Evolutionary conservation across 1,140 invertebrate genomes (phyloP).

Genomic region (Cepaea nemoralis): DNA sequence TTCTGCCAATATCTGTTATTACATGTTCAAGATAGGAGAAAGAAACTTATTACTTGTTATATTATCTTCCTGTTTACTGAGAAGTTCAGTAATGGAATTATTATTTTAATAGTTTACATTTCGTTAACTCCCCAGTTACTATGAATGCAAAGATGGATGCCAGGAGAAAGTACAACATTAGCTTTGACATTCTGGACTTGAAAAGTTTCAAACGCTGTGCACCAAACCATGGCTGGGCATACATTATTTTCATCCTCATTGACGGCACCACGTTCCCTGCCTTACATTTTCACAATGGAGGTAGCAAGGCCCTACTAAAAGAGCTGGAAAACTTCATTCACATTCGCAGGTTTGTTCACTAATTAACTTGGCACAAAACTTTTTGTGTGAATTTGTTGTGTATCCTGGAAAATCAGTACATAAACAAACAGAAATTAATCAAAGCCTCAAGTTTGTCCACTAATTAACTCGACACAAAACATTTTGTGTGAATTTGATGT

Average conservation of each 20-base stretch:
- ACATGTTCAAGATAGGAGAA: not conserved
- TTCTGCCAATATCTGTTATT: no score
- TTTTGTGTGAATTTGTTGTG: no score
- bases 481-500: no score
- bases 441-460: no score
- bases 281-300: conserved; percentile 88
- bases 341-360: conserved; percentile 70
- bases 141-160: conserved; percentile 62
- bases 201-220: conserved; percentile 72
- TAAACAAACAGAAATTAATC: no score
- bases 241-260: conserved; percentile 73
- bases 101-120: not conserved
- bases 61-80: not conserved
- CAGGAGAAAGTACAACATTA: conserved; percentile 68
- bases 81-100: not conserved
- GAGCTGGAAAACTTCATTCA: conserved; percentile 71
- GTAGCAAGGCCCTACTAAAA: conserved; percentile 83
- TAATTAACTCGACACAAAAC: no score
- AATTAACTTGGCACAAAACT: no score
- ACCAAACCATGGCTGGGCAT: conserved; percentile 68
- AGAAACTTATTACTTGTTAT: not conserved
- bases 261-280: conserved; percentile 83
- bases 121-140: conserved; percentile 45
- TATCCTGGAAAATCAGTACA: no score
- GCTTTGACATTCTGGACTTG: conserved; percentile 73